phyloP scores from a whole-genome alignment of 2,113 vertebrate genomes.

The Brachyhypopomus occidentalis region DNA sequence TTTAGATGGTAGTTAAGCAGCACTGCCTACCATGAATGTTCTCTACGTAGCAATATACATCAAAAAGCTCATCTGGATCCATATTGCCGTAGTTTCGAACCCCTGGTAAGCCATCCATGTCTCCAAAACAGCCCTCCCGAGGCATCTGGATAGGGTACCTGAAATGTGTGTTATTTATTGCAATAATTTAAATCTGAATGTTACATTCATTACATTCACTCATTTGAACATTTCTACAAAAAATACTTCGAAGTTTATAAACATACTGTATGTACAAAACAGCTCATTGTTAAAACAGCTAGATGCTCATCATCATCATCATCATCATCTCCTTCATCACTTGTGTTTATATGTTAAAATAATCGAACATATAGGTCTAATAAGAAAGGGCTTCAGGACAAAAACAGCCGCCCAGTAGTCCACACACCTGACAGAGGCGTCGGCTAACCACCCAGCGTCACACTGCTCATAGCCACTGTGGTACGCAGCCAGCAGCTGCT shows the following conservation, averaged over 20 bases:
- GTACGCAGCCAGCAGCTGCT: conserved; percentile 90
- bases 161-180: conserved; percentile 7
- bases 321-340: not conserved
- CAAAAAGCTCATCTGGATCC: conserved; percentile 83
- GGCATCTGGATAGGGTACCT: conserved; percentile 93
- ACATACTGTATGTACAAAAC: too few species aligned
- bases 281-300: too few species aligned
- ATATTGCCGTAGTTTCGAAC: conserved; percentile 87
- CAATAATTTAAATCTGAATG: not conserved
- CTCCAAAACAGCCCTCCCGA: conserved; percentile 87
- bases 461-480: conserved; percentile 89
- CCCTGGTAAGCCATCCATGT: conserved; percentile 88
- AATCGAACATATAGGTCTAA: too few species aligned
- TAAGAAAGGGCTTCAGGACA: not conserved
- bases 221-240: not conserved
- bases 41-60: conserved; percentile 92
- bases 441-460: conserved; percentile 90
- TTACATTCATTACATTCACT: too few species aligned
- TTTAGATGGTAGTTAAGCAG: not conserved
- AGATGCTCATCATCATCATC: too few species aligned
- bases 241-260: too few species aligned
- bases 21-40: conserved; percentile 79
- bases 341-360: too few species aligned
- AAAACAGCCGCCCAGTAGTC: not conserved
- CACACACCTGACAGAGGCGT: conserved; percentile 89